Evolutionary conservation across 2,113 vertebrate species (phyloP).

Genomic region (Pelobates fuscus): DNA sequence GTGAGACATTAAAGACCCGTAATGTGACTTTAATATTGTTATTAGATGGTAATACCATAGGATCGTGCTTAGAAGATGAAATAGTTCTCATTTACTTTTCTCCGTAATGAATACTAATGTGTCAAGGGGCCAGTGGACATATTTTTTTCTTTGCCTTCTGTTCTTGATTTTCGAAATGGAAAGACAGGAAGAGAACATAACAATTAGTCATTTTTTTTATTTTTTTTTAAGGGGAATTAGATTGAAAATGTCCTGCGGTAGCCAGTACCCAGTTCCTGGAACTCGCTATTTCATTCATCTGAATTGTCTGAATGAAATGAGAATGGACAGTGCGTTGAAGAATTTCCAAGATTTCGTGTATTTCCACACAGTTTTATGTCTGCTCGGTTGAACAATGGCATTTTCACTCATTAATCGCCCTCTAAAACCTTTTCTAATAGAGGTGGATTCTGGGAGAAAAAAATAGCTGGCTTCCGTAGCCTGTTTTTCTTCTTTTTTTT

Average conservation of each 20-base stretch:
- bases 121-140: constrained; percentile 51
- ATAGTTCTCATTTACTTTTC: constrained; percentile 62
- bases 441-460: constrained; percentile 36
- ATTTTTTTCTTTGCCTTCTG: constrained; percentile 53
- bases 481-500: no score
- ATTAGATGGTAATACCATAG: constrained; percentile 58
- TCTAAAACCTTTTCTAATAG: constrained; percentile 22
- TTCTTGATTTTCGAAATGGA: constrained; percentile 49
- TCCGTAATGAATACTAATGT: constrained; percentile 56
- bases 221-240: constrained; percentile 9
- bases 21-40: constrained; percentile 63
- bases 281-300: constrained; percentile 33
- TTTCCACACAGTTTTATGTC: constrained; percentile 33
- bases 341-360: constrained; percentile 54
- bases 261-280: not conserved
- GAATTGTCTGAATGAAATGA: constrained; percentile 35
- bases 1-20: constrained; percentile 54
- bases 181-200: constrained; percentile 10
- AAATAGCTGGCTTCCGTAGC: constrained; percentile 47
- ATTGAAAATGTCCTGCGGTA: constrained; percentile 41
- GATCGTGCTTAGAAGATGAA: constrained; percentile 57
- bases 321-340: constrained; percentile 48
- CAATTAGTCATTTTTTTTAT: constrained; percentile 33
- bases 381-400: constrained; percentile 19
- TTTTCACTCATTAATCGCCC: constrained; percentile 48